These are phyloP conservation scores for Dissostichus mawsoni DNA, from an alignment of 2,113 vertebrate species.

Conservation along the genomic window DNA sequence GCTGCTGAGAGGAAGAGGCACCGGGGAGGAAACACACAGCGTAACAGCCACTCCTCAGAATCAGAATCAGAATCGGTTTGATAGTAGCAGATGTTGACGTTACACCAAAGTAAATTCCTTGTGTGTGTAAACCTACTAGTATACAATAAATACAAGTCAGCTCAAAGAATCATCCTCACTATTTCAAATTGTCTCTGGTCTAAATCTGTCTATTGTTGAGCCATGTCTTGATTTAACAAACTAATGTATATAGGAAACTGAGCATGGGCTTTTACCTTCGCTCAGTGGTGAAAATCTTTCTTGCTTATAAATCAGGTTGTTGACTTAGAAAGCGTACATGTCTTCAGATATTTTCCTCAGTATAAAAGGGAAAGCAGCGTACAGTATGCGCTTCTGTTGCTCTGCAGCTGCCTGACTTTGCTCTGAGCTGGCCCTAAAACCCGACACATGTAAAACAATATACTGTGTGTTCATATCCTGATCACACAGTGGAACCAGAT, in stretches of 20 bases:
- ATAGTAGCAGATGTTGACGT: too few species aligned
- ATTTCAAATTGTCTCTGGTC: too few species aligned
- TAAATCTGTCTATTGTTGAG: too few species aligned
- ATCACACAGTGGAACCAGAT: constrained; percentile 45
- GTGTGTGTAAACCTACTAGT: too few species aligned
- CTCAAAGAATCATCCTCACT: too few species aligned
- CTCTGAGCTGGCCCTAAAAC: constrained; percentile 30
- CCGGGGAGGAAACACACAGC: background rate
- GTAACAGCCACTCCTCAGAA: background rate
- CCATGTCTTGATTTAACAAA: background rate
- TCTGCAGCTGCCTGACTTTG: constrained; percentile 18
- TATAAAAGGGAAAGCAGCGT: background rate
- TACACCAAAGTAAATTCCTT: too few species aligned
- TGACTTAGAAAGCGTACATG: background rate
- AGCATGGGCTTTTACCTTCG: background rate
- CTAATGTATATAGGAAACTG: background rate
- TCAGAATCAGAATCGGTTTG: background rate
- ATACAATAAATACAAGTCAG: too few species aligned
- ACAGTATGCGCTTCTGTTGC: background rate
- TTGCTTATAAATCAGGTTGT: background rate
- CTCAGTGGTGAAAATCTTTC: background rate
- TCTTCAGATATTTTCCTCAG: background rate
- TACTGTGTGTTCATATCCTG: constrained; percentile 2
- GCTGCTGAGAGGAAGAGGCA: background rate
- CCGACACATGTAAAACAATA: constrained; percentile 52